Base-by-base conservation (phyloP, 2,888 invertebrate genomes). In the Leistus spinibarbis region DNA sequence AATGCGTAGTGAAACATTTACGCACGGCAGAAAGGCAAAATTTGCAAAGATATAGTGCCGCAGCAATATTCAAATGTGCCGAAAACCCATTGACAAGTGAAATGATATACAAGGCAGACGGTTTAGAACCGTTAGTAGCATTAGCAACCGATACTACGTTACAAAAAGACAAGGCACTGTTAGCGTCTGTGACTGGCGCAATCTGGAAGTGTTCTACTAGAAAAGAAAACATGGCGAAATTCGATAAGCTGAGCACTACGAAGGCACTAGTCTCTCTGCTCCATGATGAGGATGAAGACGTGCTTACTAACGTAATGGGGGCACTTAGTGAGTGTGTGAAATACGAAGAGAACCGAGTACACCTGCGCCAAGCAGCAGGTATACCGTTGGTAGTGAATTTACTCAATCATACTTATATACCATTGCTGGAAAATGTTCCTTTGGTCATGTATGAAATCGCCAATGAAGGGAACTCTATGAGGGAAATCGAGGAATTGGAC, bases 131-230 rank as follows among this genome's bases (percentile, higher is more conserved):
- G 0, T 85, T 98, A 4, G 94, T 97, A 1, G 87, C 88, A 64
- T 91, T 96, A 74, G 91, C 95, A 4, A 90, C 90, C 78, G 91
- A 92, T 80, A 86, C 89, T 3, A 88, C 88, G 1, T 88, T 91
- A 17, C 88, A 90, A 64, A 89, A 92, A 0, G 93, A 95, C 79
- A 95, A 95, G 80, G 90, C 91, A 0, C 85, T 97, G 5, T 83
- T 97, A 78, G 92, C 93, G 0, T 95, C 96, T 0, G 94, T 95
- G 0, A 97, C 96, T 0, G 97, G 98, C 0, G 97, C 96, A 10
- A 91, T 98, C 77, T 98, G 97, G 97, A 97, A 97, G 87, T 96
- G 96, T 82, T 94, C 97, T 2, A 92, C 92, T 74, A 93, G 93
- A 78, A 90, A 92, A 1, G 92, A 92, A 75, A 97, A 96, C 83